Base-by-base conservation (phyloP, 2,888 invertebrate genomes). In the Cepaea hortensis region DNA sequence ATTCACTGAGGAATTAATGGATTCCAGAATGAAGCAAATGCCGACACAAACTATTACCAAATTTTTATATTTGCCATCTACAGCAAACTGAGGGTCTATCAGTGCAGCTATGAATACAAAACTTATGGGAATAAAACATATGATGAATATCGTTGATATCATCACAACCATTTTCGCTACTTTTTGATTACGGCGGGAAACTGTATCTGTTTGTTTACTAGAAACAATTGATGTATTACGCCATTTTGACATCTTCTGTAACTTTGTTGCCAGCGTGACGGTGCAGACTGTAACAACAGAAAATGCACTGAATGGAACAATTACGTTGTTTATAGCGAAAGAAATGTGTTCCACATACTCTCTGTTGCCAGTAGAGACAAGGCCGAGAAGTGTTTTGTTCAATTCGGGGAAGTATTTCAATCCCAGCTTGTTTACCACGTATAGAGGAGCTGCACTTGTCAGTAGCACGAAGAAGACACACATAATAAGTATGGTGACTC, bases 111-210 rank as follows among this genome's bases (percentile, higher is more conserved):
- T 23, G 23, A 61, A 79, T 3, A 23, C 23, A 15, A 23, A 5
- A 55, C 79, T 62, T 3, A 62, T 4, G 3, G 79, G 79, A 62
- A 79, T 62, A 23, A 79, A 79, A 35, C 79, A 79, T 7, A 35
- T 61, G 20, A 79, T 79, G 35, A 79, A 79, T 18, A 79, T n/a
- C 7, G 79, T 35, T 6, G 79, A 79, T 15, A 79, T 55, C n/a
- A 79, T 23, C 23, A 79, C 79, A n/a, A 79, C 79, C 79, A 79
- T 79, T 62, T 79, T 79, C 13, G 79, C 46, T 4, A 62, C 79
- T 23, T 62, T 79, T 23, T 62, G 48, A n/a, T 76, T 76, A 9
- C 55, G 55, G 11, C 55, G 6, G 55, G 55, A 55, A 55, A 55
- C 11, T 9, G 55, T 2, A 55, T 55, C 55, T 9, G 55, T 11